Percentiles rank a stretch among this genome's conserved stretches.
These are phyloP conservation scores for Tychaedon coryphoeus DNA, from an alignment of 2,113 vertebrate genomes.

Conservation along the genomic window DNA sequence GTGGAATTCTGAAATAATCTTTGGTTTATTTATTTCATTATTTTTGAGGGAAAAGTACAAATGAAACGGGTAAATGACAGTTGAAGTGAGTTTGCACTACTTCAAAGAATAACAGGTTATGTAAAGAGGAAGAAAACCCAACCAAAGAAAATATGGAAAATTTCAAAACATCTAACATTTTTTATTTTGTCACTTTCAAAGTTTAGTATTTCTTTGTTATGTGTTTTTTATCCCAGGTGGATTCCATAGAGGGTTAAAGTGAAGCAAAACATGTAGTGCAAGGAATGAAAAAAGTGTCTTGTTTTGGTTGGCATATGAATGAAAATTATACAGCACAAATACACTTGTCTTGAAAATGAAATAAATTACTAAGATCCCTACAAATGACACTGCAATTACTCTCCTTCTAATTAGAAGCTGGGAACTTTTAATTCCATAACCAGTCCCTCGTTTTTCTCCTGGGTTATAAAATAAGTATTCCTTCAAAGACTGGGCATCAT, in stretches of 20 bases:
- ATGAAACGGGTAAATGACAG: not conserved
- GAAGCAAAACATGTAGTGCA: not conserved
- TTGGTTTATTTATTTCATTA: not conserved
- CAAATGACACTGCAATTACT: not conserved
- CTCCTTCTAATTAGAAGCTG: slow-evolving; percentile 12
- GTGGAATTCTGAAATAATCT: not conserved
- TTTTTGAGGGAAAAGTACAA: not conserved
- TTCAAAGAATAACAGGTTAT: not conserved
- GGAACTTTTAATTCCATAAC: not conserved
- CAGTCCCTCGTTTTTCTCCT: not conserved
- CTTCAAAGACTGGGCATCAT: not conserved
- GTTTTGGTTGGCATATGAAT: not conserved
- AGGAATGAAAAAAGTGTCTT: not conserved
- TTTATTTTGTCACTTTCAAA: not conserved
- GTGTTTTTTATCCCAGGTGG: not conserved
- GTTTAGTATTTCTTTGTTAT: not conserved
- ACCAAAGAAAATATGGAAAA: not conserved
- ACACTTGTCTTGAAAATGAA: not conserved
- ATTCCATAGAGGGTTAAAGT: not conserved
- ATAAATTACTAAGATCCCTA: not conserved
- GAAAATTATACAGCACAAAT: not conserved
- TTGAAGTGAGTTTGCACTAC: not conserved
- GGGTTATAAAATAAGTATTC: slow-evolving; percentile 6
- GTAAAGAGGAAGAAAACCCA: not conserved
- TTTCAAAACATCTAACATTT: not conserved